Base-by-base conservation (phyloP, 2,888 invertebrate species). In the Drosophila eohydei region DNA sequence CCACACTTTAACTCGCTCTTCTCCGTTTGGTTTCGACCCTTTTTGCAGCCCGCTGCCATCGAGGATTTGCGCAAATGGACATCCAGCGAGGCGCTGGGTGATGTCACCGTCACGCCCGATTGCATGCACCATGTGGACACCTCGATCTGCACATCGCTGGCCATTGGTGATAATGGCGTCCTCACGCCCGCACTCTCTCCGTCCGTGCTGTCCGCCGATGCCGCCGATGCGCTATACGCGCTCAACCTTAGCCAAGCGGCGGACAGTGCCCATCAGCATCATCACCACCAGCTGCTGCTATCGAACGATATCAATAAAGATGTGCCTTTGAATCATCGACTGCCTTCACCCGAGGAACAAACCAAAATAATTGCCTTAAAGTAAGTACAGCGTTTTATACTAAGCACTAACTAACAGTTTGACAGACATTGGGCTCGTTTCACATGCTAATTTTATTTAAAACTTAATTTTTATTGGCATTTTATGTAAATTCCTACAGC, bases 271-370 rank as follows among this genome's bases (percentile, higher is more conserved):
- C 81, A 81, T 57, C 76, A 76, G 34, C 71, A 65, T 26, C 78
- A 74, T 48, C 69, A 66, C 43, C 83, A 65, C 40, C 87, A 83
- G 51, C 88, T 91, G 65, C 86, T 90, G 71, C 81, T 92, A 81
- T 89, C 92, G 81, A 92, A 92, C 83, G 92, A 92, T 85, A 91
- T 92, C 84, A 92, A 92, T 88, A 92, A 92, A 92, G 92, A 93
- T 81, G 93, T 94, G 92, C 96, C 95, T 81, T 95, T 97, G 84
- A 97, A 97, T 93, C 97, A 97, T 93, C 95, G 96, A 92, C 94
- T 97, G 89, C 97, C 97, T 54, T 97, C 97, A 79, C 97, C 97
- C 41, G 97, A 97, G 92, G 97, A 97, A 93, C 97, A 97, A 93
- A 94, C 96, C 80, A 95, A 96, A 93, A 95, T 96, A 85, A 95